Evolutionary conservation across 2,888 invertebrate species (phyloP), one percentile per base, ranked within the genome.

Genomic region (Nymphalis urticae): DNA sequence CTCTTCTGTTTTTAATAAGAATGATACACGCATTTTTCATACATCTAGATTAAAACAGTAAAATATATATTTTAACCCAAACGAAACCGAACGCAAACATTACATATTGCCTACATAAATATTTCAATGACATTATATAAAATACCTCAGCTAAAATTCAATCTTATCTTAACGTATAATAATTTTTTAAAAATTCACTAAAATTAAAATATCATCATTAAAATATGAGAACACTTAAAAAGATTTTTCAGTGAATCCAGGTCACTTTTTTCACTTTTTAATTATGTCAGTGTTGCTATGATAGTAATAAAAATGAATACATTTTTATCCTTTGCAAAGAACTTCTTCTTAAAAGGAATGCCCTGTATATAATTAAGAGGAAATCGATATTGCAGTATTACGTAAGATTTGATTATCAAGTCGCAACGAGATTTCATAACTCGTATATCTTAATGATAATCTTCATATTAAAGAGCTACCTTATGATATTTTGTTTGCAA

Each of bases 361-460:
- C 54, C 59, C 58, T 68, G 68, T 59, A 63, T 66, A 50, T 71
- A 71, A 71, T 71, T 68, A 71, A 71, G 71, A 68, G 64, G 68
- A 68, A 68, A 68, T 68, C 65, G 62, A 64, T 68, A 65, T 24
- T 42, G 51, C 56, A n/a, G 51, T 27, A 61, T 68, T 51, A 58
- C 58, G 58, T 54, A 62, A 62, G 54, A 66, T 67, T 56, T 62
- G 56, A 56, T 62, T 62, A 67, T 67, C 56, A 24, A 62, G 56
- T 42, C 32, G 58, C 48, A 62, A 50, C 62, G 48, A 48, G 48
- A 56, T 62, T 67, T 67, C 66, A 62, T 67, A 67, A 67, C 66
- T 67, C 62, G 62, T 42, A 62, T 62, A 62, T 62, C 62, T 53
- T 54, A 56, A 48, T 48, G 54, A 62, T 66, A n/a, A 60, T 60